phyloP scores from a whole-genome alignment of 2,113 vertebrate species.

The Bubo blakistoni region DNA sequence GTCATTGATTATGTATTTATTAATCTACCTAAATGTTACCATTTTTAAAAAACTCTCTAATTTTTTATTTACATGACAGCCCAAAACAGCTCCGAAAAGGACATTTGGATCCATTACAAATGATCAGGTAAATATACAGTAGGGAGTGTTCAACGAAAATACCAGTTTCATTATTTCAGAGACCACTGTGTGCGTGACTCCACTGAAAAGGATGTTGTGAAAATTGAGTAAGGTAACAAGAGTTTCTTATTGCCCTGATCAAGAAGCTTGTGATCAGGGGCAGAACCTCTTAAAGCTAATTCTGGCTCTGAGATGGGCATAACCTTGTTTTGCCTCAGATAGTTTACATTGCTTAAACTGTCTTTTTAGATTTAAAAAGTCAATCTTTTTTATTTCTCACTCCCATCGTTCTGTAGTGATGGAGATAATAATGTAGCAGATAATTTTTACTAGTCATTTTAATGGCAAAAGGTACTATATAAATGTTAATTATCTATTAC shows the following conservation, averaged over 20 bases:
- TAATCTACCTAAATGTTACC: neutral
- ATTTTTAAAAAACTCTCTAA: neutral
- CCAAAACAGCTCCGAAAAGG: slow-evolving; percentile 69
- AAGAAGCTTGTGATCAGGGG: neutral
- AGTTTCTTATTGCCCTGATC: neutral
- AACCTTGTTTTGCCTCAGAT: neutral
- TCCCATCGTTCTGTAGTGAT: neutral
- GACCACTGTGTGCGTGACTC: neutral
- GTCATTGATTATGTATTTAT: neutral
- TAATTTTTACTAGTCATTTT: neutral
- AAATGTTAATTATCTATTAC: neutral
- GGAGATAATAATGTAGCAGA: neutral
- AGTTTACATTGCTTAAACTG: neutral
- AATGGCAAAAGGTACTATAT: neutral
- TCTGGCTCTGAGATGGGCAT: neutral
- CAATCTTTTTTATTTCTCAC: neutral
- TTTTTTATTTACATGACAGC: slow-evolving; percentile 65
- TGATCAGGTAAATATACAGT: slow-evolving; percentile 61
- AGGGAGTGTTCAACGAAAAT: neutral
- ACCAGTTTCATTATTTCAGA: neutral
- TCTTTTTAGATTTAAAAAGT: neutral
- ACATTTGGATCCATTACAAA: slow-evolving; percentile 73
- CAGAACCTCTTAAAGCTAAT: neutral
- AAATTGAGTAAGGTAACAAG: neutral
- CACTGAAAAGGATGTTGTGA: neutral